Conservation (phyloP, 2,113 vertebrate species). For the Onychostoma macrolepis region DNA sequence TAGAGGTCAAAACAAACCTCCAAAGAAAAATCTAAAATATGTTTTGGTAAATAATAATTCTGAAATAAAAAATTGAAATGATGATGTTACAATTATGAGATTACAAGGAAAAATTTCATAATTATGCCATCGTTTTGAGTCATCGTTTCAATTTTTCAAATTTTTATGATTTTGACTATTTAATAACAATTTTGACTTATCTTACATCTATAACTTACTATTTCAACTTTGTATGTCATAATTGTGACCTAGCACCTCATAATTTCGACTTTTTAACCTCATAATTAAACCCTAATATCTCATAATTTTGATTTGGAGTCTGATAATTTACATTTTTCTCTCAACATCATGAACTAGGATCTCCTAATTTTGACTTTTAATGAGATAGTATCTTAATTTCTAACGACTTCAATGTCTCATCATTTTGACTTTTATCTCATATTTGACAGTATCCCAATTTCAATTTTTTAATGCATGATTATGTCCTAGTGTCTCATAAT, state of each 20-base stretch:
- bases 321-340: background rate
- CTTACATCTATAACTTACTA: too few species aligned
- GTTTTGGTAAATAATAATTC: background rate
- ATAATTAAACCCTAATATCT: too few species aligned
- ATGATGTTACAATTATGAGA: background rate
- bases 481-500: too few species aligned
- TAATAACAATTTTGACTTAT: background rate
- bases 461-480: too few species aligned
- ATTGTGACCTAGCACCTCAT: background rate
- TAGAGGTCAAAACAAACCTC: background rate
- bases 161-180: background rate
- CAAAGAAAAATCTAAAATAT: background rate
- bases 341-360: background rate
- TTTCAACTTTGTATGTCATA: background rate
- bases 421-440: too few species aligned
- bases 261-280: too few species aligned
- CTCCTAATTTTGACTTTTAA: background rate
- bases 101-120: background rate
- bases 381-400: too few species aligned
- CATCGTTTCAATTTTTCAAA: background rate
- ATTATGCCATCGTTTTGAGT: background rate
- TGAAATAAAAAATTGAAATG: background rate
- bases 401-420: too few species aligned
- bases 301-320: background rate
- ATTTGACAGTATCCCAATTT: too few species aligned